These are phyloP conservation scores for Cyclophora albipunctata DNA, from an alignment of 2,888 invertebrate species.

Conservation along the genomic window DNA sequence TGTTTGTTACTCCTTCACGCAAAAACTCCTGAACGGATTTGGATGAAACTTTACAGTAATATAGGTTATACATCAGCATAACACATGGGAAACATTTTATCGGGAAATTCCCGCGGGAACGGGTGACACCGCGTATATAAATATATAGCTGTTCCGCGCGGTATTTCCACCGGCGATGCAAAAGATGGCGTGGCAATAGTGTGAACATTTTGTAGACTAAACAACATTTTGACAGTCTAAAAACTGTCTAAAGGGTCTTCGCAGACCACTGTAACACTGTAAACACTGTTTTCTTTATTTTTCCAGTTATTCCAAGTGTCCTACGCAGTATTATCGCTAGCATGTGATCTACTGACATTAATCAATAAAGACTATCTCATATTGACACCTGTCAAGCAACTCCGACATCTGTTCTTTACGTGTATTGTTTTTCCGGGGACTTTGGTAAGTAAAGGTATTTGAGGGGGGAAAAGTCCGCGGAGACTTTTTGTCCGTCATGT, in stretches of 20 bases:
- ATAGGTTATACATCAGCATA: no score
- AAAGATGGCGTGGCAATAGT: not conserved
- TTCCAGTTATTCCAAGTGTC: slow-evolving; percentile 36
- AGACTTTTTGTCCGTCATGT: no score
- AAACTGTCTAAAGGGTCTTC: not conserved
- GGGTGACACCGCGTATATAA: no score
- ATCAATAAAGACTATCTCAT: slow-evolving; percentile 21
- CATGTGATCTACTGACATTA: slow-evolving; percentile 23
- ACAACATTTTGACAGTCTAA: not conserved
- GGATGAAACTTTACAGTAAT: no score
- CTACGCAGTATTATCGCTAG: slow-evolving; percentile 24
- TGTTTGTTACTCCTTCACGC: no score
- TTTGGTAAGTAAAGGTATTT: slow-evolving; percentile 23
- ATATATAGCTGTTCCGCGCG: no score
- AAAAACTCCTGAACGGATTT: no score
- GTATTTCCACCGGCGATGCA: not conserved
- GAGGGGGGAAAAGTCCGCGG: not conserved
- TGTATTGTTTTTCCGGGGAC: slow-evolving; percentile 28
- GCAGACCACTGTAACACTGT: not conserved
- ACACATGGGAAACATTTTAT: no score
- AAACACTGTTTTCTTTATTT: not conserved
- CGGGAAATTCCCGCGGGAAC: no score
- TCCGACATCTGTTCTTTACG: slow-evolving; percentile 28
- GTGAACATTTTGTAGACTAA: no score
- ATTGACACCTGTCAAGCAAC: slow-evolving; percentile 26